Base-by-base conservation (phyloP, 2,113 vertebrate species). In the Ivindomyrus marchei region DNA sequence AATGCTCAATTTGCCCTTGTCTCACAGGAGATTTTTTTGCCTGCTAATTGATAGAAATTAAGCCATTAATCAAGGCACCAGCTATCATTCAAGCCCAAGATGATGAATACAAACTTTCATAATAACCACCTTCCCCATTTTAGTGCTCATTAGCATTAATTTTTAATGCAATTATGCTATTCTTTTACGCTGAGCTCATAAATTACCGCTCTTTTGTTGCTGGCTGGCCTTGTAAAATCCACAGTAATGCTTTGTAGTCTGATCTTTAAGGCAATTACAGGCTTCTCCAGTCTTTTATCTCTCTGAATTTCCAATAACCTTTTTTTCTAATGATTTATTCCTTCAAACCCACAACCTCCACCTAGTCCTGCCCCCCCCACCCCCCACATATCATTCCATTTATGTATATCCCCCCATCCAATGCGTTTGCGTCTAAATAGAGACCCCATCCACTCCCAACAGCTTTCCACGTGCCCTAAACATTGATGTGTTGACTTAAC, bases 111-210 rank as follows among this genome's bases (percentile, higher is more conserved):
- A 98, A 99, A 99, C 98, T 99, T 99, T 99, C 98, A 98, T 99
- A 99, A 99, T 98, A 99, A 98, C 98, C 98, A 98, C 98, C 98
- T 98, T 99, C 97, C 97, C 97, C 97, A 98, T 99, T 99, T 98
- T 98, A 98, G 98, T 97, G 97, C 98, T 99, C 98, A 99, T 99
- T 99, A 99, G 98, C 98, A 99, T 99, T 98, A 97, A 99, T 99
- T 99, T 99, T 99, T 99, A 99, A 99, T 99, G 98, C 97, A 99
- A 99, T 99, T 99, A 99, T 98, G 98, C 98, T 98, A 99, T 99
- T 99, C 98, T 99, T 99, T 99, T 99, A 99, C 98, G 97, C 98
- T 97, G 97, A 98, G 98, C 98, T 98, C 98, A 99, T 99, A 99
- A 99, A 99, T 99, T 99, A 98, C 97, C 93, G 97, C 97, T 98